Percentiles rank a stretch among this genome's conserved stretches.
phyloP scores from a whole-genome alignment of 2,113 vertebrate genomes.

The Menidia beryllina region DNA sequence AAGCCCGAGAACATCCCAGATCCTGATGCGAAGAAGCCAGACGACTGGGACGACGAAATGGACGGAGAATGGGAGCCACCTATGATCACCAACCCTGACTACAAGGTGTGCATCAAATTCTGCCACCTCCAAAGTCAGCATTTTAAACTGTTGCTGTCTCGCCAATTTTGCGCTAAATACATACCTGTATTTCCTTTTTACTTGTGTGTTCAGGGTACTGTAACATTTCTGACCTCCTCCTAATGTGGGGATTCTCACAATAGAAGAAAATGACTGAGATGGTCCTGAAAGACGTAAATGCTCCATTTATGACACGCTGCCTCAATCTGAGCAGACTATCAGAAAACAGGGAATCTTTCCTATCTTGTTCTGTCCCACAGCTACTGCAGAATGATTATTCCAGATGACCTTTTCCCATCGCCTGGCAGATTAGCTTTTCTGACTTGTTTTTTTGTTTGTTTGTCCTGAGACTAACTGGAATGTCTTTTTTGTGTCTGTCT shows the following conservation, averaged over 20 bases:
- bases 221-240: background rate
- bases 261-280: background rate
- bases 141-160: background rate
- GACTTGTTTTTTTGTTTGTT: too few relatives aligned
- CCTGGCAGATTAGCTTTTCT: background rate
- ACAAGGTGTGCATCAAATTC: slow-evolving; percentile 75
- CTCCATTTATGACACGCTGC: background rate
- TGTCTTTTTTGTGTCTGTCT: background rate
- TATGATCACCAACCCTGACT: slow-evolving; percentile 85
- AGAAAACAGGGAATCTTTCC: background rate
- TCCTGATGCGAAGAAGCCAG: slow-evolving; percentile 87
- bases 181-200: background rate
- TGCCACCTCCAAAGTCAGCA: background rate
- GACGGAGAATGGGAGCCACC: slow-evolving; percentile 89
- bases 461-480: background rate
- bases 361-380: background rate
- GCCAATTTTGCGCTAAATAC: background rate
- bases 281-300: background rate
- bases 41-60: slow-evolving; percentile 88
- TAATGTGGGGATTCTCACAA: background rate
- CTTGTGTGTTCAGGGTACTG: background rate
- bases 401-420: background rate
- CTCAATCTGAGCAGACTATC: background rate
- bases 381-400: background rate
- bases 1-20: slow-evolving; percentile 87